Evolutionary conservation across 1,140 invertebrate species (phyloP).

Genomic region (Drosophila burlai): DNA sequence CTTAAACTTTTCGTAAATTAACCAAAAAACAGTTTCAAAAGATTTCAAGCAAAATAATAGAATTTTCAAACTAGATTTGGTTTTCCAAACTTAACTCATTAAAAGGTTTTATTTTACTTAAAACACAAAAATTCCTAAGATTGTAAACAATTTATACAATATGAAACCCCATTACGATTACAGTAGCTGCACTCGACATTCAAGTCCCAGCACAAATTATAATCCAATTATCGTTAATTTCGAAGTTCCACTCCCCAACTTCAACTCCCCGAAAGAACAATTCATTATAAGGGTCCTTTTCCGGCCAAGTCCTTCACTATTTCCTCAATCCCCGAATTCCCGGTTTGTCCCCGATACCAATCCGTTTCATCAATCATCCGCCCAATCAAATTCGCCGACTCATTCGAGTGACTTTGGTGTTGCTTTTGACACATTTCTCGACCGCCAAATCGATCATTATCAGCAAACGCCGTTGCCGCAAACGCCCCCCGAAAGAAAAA

Average conservation of each 20-base stretch:
- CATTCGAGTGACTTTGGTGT: constrained; percentile 61
- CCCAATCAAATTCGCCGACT: constrained; percentile 51
- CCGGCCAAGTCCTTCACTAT: constrained; percentile 25
- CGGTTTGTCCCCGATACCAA: constrained; percentile 14
- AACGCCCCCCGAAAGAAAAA: constrained; percentile 62
- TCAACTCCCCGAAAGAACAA: constrained; percentile 8
- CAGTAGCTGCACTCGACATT: constrained; percentile 10
- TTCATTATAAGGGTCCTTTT: constrained; percentile 49
- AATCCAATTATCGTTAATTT: constrained; percentile 44
- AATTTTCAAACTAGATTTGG: background rate
- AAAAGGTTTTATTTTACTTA: background rate
- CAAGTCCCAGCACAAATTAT: constrained; percentile 31
- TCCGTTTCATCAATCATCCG: constrained; percentile 47
- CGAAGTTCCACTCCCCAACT: background rate
- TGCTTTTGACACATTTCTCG: constrained; percentile 73
- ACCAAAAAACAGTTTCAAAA: background rate
- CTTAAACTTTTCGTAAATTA: constrained; percentile 1
- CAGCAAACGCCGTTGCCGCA: constrained; percentile 44
- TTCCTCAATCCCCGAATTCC: constrained; percentile 2
- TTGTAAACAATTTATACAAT: background rate
- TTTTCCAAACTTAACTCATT: background rate
- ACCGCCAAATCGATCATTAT: constrained; percentile 77
- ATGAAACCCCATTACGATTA: background rate
- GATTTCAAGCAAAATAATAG: background rate
- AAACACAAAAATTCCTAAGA: background rate